These are phyloP conservation scores for Troglohyphantes excavatus DNA, from an alignment of 2,888 invertebrate genomes.

Conservation along the genomic window DNA sequence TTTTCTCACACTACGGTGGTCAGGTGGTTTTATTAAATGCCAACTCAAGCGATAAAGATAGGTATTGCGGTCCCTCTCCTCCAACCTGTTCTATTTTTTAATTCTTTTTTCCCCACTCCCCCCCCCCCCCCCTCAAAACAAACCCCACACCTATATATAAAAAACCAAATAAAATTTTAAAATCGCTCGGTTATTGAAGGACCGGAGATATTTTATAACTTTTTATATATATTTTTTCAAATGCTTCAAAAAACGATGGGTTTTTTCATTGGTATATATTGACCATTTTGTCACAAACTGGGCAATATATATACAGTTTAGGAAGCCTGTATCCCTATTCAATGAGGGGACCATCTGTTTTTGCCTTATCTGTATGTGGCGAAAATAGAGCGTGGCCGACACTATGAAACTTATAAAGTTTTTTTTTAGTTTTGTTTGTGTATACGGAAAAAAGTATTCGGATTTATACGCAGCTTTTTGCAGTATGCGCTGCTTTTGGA, in stretches of 20 bases:
- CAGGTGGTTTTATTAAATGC: constrained; percentile 78
- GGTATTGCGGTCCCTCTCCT: constrained; percentile 43
- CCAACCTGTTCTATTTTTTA: constrained; percentile 19
- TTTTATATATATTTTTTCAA: constrained; percentile 10
- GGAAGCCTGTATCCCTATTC: constrained; percentile 68
- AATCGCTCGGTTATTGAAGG: constrained; percentile 59
- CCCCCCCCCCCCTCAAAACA: constrained; percentile 38
- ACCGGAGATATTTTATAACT: constrained; percentile 6
- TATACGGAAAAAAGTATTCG: not conserved
- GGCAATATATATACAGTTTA: constrained; percentile 77
- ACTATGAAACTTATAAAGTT: constrained; percentile 31
- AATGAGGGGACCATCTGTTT: constrained; percentile 75
- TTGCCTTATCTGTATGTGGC: constrained; percentile 66
- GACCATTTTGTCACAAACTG: constrained; percentile 71
- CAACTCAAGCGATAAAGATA: constrained; percentile 69
- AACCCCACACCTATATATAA: not conserved
- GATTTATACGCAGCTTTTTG: too few species aligned
- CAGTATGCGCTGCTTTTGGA: constrained; percentile 2
- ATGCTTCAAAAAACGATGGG: constrained; percentile 13
- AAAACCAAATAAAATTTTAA: constrained; percentile 31
- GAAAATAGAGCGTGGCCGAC: constrained; percentile 50
- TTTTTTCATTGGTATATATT: constrained; percentile 61
- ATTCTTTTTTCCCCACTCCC: not conserved
- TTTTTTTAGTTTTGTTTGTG: constrained; percentile 19
- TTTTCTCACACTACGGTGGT: constrained; percentile 60